These are phyloP conservation scores for Panulirus ornatus DNA, from an alignment of 1,140 invertebrate species.

Conservation along the genomic window DNA sequence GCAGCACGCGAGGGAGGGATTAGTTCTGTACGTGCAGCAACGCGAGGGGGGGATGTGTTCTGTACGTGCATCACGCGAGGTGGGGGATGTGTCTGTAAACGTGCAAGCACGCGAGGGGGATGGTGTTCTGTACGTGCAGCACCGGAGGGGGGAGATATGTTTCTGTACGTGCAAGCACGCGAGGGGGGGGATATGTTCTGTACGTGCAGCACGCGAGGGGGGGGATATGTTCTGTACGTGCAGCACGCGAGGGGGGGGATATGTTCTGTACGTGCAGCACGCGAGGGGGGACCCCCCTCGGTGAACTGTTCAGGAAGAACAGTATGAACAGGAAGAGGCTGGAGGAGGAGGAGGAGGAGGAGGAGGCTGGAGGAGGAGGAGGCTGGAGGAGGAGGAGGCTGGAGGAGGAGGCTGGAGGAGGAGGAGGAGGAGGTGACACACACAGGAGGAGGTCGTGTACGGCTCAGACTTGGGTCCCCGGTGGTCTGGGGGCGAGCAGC, in stretches of 20 bases:
- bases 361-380: background rate
- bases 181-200: background rate
- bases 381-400: background rate
- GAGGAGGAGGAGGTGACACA: slow-evolving; percentile 8
- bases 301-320: background rate
- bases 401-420: background rate
- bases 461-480: background rate
- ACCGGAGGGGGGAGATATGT: no score
- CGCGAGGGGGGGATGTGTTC: no score
- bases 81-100: no score
- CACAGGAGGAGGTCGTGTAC: background rate
- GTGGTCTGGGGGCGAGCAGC: no score
- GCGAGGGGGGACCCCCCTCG: background rate
- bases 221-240: background rate
- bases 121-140: no score
- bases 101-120: no score
- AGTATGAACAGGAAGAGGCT: background rate
- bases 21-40: no score
- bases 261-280: background rate
- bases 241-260: background rate
- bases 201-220: background rate
- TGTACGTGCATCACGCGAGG: no score
- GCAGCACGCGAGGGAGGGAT: no score
- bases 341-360: background rate
- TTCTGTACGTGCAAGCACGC: background rate